These are phyloP conservation scores for Montipora capricornis DNA, from an alignment of 64 coral and sea anemone genomes.

Conservation along the genomic window DNA sequence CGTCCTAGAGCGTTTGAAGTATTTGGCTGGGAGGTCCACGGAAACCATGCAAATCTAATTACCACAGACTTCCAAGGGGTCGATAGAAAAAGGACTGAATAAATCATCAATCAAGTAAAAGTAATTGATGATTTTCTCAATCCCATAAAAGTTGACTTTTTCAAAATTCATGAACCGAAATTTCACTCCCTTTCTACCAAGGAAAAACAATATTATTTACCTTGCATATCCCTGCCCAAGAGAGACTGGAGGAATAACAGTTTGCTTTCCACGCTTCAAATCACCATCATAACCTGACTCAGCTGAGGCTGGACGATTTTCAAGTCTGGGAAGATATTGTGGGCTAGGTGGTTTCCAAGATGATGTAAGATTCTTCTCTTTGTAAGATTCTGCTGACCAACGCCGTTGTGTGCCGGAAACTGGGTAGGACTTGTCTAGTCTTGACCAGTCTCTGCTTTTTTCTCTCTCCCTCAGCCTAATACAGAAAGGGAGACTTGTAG, in stretches of 20 bases:
- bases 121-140: too few relatives aligned
- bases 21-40: too few relatives aligned
- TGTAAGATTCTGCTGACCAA: constrained; percentile 69
- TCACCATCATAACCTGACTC: constrained; percentile 14
- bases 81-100: too few relatives aligned
- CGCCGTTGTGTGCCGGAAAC: constrained; percentile 8
- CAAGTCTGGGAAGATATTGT: constrained; percentile 43
- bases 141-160: too few relatives aligned
- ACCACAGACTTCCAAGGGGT: too few relatives aligned
- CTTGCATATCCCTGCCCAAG: constrained; percentile 12
- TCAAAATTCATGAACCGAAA: too few relatives aligned
- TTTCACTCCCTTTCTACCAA: too few relatives aligned
- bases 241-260: constrained; percentile 52
- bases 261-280: constrained; percentile 42
- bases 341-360: constrained; percentile 46
- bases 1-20: too few relatives aligned
- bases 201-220: neutral
- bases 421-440: neutral
- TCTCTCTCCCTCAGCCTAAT: constrained; percentile 53
- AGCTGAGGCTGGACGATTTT: constrained; percentile 56
- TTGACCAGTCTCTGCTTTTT: constrained; percentile 39
- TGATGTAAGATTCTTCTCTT: neutral
- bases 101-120: too few relatives aligned
- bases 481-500: neutral
- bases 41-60: too few relatives aligned